phyloP scores from a whole-genome alignment of 1,140 invertebrate species.

The Oncopodura yosiiana region DNA sequence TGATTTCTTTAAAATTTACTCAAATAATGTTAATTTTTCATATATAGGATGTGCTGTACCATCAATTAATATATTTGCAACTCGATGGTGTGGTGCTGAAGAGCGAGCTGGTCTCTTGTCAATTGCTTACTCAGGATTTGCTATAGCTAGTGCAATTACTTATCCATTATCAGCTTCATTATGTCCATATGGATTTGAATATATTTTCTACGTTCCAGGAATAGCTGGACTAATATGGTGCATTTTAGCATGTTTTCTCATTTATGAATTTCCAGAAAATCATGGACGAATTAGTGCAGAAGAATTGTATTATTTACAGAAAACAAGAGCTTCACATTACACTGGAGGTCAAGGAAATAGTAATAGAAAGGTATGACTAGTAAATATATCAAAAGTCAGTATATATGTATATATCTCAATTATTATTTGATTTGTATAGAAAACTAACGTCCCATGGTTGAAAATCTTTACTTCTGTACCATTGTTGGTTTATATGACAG shows the following conservation, averaged over 20 bases:
- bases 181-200: slow-evolving; percentile 43
- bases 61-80: slow-evolving; percentile 45
- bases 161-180: slow-evolving; percentile 41
- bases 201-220: slow-evolving; percentile 43
- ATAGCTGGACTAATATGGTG: slow-evolving; percentile 41
- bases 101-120: slow-evolving; percentile 33
- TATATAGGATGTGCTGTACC: slow-evolving; percentile 50
- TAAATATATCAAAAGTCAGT: too few species aligned
- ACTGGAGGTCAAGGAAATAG: slow-evolving; percentile 1
- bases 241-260: slow-evolving; percentile 40
- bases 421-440: too few species aligned
- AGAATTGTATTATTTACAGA: slow-evolving; percentile 43
- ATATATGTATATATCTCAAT: too few species aligned
- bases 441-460: slow-evolving; percentile 46
- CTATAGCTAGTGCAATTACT: slow-evolving; percentile 39
- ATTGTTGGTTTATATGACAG: slow-evolving; percentile 47
- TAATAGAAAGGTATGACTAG: not conserved
- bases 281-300: slow-evolving; percentile 45
- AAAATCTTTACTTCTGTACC: slow-evolving; percentile 46
- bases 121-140: slow-evolving; percentile 41
- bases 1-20: too few species aligned
- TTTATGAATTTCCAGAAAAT: slow-evolving; percentile 43
- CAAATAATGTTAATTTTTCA: slow-evolving; percentile 33
- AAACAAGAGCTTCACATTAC: slow-evolving; percentile 13
- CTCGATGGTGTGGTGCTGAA: slow-evolving; percentile 39